A percentile compares a stretch with the other conserved stretches of the same genome.
These are phyloP conservation scores for Diglossa cyanea DNA, from an alignment of 2,797 vertebrate genomes.

Conservation along the genomic window DNA sequence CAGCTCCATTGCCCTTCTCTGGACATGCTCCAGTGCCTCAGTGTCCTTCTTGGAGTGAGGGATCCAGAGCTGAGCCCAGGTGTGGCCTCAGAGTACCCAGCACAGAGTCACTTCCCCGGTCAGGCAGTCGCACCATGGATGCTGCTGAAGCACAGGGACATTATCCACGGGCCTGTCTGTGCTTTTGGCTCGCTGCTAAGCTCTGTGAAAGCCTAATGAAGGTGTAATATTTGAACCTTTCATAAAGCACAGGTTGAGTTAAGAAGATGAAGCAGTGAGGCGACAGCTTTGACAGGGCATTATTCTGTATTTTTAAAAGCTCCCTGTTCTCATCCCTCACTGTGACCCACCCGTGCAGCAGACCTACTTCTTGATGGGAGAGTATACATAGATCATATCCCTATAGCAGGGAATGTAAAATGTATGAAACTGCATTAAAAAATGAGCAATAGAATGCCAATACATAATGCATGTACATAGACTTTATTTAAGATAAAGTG, in stretches of 20 bases:
- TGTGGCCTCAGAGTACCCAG: not conserved
- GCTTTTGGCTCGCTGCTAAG: not conserved
- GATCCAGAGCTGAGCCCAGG: not conserved
- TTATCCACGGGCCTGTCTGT: accelerated
- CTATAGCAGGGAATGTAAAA: not conserved
- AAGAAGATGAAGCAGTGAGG: not conserved
- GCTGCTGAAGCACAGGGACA: not conserved
- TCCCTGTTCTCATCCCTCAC: not conserved
- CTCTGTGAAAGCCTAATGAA: not conserved
- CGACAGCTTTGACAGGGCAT: not conserved
- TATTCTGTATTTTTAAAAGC: constrained; percentile 29
- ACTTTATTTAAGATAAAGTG: constrained; percentile 59
- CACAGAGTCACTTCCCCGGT: not conserved
- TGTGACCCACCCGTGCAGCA: not conserved
- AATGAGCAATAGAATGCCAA: constrained; percentile 16
- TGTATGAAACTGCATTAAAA: not conserved
- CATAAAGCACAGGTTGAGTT: not conserved
- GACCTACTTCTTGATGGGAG: not conserved
- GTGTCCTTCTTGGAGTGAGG: not conserved
- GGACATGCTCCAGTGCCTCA: accelerated
- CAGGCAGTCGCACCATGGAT: not conserved
- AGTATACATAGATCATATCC: not conserved
- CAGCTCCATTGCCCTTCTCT: not conserved
- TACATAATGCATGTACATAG: constrained; percentile 23
- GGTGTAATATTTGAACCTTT: not conserved